Base-by-base conservation (phyloP, 2,113 vertebrate genomes). In the Panthera uncia region DNA sequence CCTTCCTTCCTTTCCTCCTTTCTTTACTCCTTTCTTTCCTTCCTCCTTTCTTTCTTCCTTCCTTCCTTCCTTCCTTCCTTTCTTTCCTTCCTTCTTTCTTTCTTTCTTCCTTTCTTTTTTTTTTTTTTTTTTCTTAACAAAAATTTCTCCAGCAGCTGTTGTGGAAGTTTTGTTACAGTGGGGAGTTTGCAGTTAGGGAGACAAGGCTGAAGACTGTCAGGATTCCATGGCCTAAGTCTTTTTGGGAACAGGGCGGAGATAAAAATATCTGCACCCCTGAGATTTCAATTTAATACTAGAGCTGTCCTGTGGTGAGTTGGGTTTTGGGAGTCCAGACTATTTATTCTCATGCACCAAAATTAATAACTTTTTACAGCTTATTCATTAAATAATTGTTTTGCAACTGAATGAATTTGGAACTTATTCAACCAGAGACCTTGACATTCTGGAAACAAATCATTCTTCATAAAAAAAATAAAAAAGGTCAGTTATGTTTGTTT, bases 381-480 rank as follows among this genome's bases (percentile, higher is more conserved):
- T 63, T 94, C 41, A 81, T 93, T 89, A 94, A 89, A 81, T 84
- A 50, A 23, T 76, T 90, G 3, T 74, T 95, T 88, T 19, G 14
- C 1, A 89, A 45, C 18, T 69, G n/a, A 93, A 45, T 63, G 18
- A 23, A 10, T 96, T 73, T 93, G 36, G 50, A 95, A 95, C 6
- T 65, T 76, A 95, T 8, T 97, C 76, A 89, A 6, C 25, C 25
- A 73, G 66, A 93, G 95, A 61, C 23, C 3, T 83, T 45, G 45
- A 81, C 89, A 81, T 69, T 85, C 23, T 90, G 79, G 48, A 94
- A 94, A 74, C 65, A 96, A 82, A 68, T 66, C 38, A 15, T 82
- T 89, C 15, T 61, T 61, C 21, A 23, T 61, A 61, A 61, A 61
- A 55, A 61, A 45, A 45, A 63, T 50, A 89, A 65, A 13, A 82